Percentiles rank a stretch among this genome's conserved stretches.
Conservation (phyloP, 2,113 vertebrate genomes). For the Natator depressus region DNA sequence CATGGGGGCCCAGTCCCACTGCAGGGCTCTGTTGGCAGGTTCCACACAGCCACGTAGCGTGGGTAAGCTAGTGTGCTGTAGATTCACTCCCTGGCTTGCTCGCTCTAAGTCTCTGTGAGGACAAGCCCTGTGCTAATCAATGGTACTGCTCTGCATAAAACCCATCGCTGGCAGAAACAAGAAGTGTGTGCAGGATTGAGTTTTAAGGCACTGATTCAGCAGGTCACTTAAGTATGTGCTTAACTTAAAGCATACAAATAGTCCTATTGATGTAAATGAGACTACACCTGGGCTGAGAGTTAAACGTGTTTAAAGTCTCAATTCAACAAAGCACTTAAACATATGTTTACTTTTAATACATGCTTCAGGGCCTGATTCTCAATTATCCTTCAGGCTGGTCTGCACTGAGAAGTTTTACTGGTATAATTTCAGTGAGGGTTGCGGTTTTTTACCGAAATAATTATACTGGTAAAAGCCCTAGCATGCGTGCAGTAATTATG, state of each 20-base stretch:
- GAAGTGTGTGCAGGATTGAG: too few relatives aligned
- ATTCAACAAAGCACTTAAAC: neutral
- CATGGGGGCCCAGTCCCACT: too few relatives aligned
- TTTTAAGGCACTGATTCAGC: neutral
- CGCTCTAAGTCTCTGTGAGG: too few relatives aligned
- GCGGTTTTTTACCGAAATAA: neutral
- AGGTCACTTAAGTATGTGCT: neutral
- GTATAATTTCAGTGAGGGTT: neutral
- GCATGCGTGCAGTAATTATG: neutral
- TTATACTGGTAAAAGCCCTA: neutral
- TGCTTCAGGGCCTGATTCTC: neutral
- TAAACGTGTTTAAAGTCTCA: neutral
- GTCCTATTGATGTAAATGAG: neutral
- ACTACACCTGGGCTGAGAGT: neutral
- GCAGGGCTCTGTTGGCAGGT: too few relatives aligned
- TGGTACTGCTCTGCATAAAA: too few relatives aligned
- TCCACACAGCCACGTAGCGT: too few relatives aligned
- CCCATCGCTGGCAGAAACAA: too few relatives aligned
- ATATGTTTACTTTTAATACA: neutral
- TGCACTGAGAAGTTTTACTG: too few relatives aligned
- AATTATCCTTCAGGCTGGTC: neutral
- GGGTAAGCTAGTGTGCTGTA: too few relatives aligned
- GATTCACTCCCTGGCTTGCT: too few relatives aligned
- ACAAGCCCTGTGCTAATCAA: too few relatives aligned
- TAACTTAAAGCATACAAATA: neutral